A percentile compares a stretch with the other conserved stretches of the same genome.
Conservation (phyloP, 2,797 vertebrate genomes). For the Oophaga sylvatica region DNA sequence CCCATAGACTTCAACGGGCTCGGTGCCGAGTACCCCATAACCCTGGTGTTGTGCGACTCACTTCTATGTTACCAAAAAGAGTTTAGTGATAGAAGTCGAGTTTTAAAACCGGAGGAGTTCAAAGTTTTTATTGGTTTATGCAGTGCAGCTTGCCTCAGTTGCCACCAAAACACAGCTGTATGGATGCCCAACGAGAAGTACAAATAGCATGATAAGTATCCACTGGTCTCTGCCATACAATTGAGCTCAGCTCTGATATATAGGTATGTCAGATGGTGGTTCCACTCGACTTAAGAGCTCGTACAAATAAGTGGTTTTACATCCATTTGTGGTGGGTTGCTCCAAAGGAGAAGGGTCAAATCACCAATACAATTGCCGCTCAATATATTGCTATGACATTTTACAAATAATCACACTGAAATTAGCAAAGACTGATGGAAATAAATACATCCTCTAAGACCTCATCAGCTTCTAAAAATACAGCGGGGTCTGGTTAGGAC, state of each 20-base stretch:
- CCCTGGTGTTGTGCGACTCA: too few relatives aligned
- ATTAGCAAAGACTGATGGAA: not conserved
- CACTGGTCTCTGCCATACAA: not conserved
- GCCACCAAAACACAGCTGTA: not conserved
- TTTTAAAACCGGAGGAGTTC: not conserved
- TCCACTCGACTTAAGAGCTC: not conserved
- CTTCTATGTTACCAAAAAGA: not conserved
- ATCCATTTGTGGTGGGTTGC: not conserved
- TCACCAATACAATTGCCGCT: not conserved
- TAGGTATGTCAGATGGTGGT: not conserved
- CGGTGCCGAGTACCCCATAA: too few relatives aligned
- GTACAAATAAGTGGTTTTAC: not conserved
- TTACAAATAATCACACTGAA: not conserved
- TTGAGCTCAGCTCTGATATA: not conserved
- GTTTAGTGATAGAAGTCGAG: not conserved
- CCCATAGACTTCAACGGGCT: too few relatives aligned
- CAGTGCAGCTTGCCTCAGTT: not conserved
- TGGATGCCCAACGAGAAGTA: not conserved
- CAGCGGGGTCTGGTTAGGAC: not conserved
- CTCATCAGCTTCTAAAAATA: not conserved
- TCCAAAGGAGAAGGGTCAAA: not conserved
- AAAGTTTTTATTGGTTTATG: not conserved
- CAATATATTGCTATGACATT: not conserved
- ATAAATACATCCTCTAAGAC: not conserved
- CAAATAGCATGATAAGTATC: not conserved